phyloP scores from a whole-genome alignment of 2,113 vertebrate genomes.

The Paramisgurnus dabryanus region DNA sequence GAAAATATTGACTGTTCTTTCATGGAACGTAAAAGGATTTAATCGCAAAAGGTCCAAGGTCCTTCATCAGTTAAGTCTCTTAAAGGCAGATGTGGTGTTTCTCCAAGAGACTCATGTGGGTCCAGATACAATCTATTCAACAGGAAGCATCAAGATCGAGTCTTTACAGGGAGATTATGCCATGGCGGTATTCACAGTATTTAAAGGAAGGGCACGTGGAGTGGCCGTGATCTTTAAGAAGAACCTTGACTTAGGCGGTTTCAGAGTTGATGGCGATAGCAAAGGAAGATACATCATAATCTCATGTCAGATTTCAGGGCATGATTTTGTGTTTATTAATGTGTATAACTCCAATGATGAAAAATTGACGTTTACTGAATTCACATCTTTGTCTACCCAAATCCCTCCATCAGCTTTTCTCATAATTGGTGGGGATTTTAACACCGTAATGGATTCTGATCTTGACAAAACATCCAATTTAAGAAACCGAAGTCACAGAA shows the following conservation, averaged over 20 bases:
- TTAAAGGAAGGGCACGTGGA: conserved; percentile 41
- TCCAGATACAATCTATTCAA: conserved; percentile 13
- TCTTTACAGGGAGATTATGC: conserved; percentile 18
- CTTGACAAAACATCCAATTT: conserved; percentile 49
- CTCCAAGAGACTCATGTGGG: conserved; percentile 53
- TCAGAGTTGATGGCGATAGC: conserved; percentile 25
- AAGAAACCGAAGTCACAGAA: conserved; percentile 37
- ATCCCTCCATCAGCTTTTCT: not conserved
- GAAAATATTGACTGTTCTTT: conserved; percentile 35
- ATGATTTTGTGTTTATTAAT: conserved; percentile 50
- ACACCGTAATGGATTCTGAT: conserved; percentile 36
- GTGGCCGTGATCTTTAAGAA: conserved; percentile 47
- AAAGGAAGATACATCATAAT: conserved; percentile 45
- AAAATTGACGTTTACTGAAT: conserved; percentile 23
- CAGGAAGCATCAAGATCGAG: conserved; percentile 34
- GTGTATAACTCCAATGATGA: conserved; percentile 48
- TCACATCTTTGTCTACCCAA: not conserved
- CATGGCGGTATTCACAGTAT: conserved; percentile 34
- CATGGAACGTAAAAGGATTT: conserved; percentile 52
- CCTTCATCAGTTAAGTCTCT: conserved; percentile 29
- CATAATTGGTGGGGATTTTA: conserved; percentile 49
- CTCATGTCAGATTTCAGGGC: conserved; percentile 25
- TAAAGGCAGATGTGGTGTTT: conserved; percentile 45
- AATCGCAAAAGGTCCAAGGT: conserved; percentile 26
- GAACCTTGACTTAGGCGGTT: conserved; percentile 34